Evolutionary conservation across 2,888 invertebrate genomes (phyloP), one percentile per base, ranked within the genome.

Genomic region (Lochmaea capreae): DNA sequence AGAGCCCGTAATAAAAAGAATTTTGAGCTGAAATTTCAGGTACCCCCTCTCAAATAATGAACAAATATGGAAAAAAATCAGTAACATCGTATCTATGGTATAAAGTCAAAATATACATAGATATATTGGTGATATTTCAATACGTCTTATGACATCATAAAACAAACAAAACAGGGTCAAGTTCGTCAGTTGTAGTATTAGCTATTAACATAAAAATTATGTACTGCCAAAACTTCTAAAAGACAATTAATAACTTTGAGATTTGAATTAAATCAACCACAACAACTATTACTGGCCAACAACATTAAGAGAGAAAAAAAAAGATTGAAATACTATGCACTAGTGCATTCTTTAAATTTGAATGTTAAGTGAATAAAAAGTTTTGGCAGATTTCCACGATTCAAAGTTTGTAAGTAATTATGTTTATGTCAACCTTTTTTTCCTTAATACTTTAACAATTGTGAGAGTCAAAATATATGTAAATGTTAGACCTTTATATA

Each of bases 341-440:
- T 49, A 12, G 58, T 39, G 39, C 42, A 61, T 61, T 61, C 39
- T 39, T 61, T 33, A 39, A n/a, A 16, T 61, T 33, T 39, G 39
- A 61, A 61, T 61, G 33, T 61, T 33, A 8, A 39, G 61, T n/a
- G 33, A 42, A 61, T 39, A 39, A 61, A 61, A 61, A 61, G n/a
- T 58, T 61, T 61, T 61, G 61, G 61, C 61, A 61, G 8, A 5
- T 61, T 33, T 61, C 61, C 61, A 61, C 61, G 16, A n/a, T 61
- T 61, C 33, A 61, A 61, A 61, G 61, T 61, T 58, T 58, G 33
- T 61, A n/a, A n/a, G 61, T 16, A 39, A 61, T 61, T 61, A 61
- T 61, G 42, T 42, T 42, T 61, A 39, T 61, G 61, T 61, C 61
- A 61, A n/a, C n/a, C n/a, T n/a, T 10, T 2, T 26, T 61, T 61